Evolutionary conservation across 2,113 vertebrate genomes (phyloP).

Genomic region (Mirza zaza): DNA sequence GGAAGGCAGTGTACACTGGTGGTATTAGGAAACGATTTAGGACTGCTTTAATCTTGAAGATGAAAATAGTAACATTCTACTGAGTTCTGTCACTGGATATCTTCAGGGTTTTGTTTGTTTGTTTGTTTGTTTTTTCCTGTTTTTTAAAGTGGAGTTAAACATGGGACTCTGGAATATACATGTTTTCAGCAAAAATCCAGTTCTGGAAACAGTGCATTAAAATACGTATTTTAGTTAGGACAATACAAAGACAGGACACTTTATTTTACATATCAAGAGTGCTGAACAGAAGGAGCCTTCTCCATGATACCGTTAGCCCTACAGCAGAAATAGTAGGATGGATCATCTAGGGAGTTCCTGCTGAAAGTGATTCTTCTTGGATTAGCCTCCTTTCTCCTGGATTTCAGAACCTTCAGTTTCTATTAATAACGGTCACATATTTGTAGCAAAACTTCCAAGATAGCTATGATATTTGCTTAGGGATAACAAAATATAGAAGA

Average conservation of each 20-base stretch:
- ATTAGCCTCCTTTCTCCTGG: background rate
- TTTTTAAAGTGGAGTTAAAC: background rate
- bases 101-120: background rate
- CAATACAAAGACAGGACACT: background rate
- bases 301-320: background rate
- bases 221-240: background rate
- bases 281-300: background rate
- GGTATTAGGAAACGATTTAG: constrained; percentile 34
- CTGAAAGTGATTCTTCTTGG: background rate
- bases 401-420: background rate
- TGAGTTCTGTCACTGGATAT: background rate
- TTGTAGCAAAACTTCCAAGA: background rate
- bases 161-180: background rate
- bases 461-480: background rate
- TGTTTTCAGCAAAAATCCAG: constrained; percentile 15
- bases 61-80: constrained; percentile 46
- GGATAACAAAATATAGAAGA: constrained; percentile 21
- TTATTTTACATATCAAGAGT: background rate
- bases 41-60: constrained; percentile 45
- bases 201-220: background rate
- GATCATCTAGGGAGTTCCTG: background rate
- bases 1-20: background rate
- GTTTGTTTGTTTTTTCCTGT: background rate
- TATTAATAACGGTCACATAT: background rate
- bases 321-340: background rate